These are phyloP conservation scores for Phylloscopus trochilus DNA, from an alignment of 2,113 vertebrate species.

Conservation along the genomic window DNA sequence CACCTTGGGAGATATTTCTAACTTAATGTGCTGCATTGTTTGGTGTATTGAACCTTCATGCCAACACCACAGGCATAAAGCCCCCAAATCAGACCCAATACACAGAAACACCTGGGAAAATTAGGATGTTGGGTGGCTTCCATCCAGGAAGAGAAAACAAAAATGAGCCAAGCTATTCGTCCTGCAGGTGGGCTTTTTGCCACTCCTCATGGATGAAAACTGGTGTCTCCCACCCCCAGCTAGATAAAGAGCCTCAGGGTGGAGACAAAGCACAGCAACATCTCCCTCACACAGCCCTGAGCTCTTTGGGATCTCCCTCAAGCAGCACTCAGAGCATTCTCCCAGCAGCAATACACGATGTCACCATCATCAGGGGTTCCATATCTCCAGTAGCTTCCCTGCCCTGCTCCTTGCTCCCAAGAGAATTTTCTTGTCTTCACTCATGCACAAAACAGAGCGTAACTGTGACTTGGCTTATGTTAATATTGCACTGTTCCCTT, in stretches of 20 bases:
- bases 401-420: background rate
- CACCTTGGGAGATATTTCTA: background rate
- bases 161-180: background rate
- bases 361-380: background rate
- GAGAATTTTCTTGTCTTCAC: background rate
- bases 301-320: background rate
- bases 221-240: background rate
- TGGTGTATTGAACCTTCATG: background rate
- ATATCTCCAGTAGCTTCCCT: background rate
- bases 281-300: background rate
- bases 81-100: background rate
- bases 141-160: background rate
- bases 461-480: background rate
- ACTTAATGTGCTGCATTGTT: background rate
- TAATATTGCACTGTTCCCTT: background rate
- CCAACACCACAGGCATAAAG: background rate
- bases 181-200: background rate
- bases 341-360: accelerated
- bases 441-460: background rate
- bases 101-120: background rate
- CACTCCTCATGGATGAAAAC: background rate
- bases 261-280: background rate
- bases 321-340: background rate
- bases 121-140: background rate
- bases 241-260: background rate